Conservation (phyloP, 2,888 invertebrate genomes). For the Ganaspis brasiliensis region DNA sequence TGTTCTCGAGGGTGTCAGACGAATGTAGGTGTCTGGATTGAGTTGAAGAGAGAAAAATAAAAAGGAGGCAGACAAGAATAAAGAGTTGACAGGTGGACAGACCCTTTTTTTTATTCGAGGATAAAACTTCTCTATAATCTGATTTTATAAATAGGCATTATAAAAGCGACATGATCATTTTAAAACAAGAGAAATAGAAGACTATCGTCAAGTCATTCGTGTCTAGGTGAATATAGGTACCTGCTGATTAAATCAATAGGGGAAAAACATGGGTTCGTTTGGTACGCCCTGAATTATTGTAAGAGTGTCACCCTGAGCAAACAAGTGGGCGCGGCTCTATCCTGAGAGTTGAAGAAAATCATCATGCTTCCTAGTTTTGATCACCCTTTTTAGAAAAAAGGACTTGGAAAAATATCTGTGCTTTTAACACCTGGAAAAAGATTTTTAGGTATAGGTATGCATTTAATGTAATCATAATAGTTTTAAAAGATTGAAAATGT, state of each 20-base stretch:
- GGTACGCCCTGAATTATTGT: conserved; percentile 35
- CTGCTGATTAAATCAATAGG: conserved; percentile 43
- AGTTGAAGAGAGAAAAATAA: conserved; percentile 22
- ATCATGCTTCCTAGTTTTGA: background rate
- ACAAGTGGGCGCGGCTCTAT: conserved; percentile 74
- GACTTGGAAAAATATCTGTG: background rate
- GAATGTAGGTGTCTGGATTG: conserved; percentile 44
- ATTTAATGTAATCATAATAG: too few species aligned
- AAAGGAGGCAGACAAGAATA: background rate
- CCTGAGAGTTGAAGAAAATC: conserved; percentile 19
- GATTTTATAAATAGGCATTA: conserved; percentile 60
- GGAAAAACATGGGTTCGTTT: conserved; percentile 15
- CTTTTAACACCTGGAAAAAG: too few species aligned
- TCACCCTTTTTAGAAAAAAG: background rate
- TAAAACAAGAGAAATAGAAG: conserved; percentile 27
- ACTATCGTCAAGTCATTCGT: conserved; percentile 56
- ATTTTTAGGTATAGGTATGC: too few species aligned
- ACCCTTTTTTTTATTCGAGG: conserved; percentile 45
- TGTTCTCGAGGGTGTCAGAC: conserved; percentile 53
- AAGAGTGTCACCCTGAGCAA: conserved; percentile 73
- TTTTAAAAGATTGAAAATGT: too few species aligned
- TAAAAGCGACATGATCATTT: conserved; percentile 67
- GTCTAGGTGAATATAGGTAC: conserved; percentile 58
- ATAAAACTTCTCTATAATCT: conserved; percentile 61
- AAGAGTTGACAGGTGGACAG: conserved; percentile 7